Evolutionary conservation across 2,888 invertebrate species (phyloP).

Genomic region (Athalia circularis): DNA sequence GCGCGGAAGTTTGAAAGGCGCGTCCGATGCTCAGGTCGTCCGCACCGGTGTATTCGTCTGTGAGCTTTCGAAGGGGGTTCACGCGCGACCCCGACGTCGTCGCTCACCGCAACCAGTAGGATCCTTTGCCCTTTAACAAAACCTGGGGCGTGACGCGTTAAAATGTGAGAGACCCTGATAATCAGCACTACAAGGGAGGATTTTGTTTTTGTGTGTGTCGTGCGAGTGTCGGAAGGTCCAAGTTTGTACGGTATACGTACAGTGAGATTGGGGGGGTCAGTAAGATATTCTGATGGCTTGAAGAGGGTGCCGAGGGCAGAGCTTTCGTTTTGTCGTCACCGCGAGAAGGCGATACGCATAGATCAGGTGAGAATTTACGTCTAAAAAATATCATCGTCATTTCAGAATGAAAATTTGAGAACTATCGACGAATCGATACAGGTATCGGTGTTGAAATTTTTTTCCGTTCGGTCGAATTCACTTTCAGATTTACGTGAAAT

Average conservation of each 20-base stretch:
- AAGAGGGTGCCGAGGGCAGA: not conserved
- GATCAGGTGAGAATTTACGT: conserved; percentile 13
- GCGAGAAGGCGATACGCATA: not conserved
- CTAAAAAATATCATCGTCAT: not conserved
- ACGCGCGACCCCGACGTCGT: conserved; percentile 6
- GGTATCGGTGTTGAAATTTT: no score
- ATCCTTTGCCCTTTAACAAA: conserved; percentile 42
- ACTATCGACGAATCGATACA: not conserved
- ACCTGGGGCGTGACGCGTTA: conserved; percentile 36
- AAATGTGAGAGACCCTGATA: conserved; percentile 27
- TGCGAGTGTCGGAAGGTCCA: conserved; percentile 6
- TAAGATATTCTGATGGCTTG: conserved; percentile 13
- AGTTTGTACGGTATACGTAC: not conserved
- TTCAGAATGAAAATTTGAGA: not conserved
- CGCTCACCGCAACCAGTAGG: conserved; percentile 19
- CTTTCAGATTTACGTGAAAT: no score
- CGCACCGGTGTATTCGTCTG: conserved; percentile 45
- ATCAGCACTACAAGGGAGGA: not conserved
- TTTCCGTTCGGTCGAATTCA: no score
- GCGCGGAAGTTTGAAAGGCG: conserved; percentile 62
- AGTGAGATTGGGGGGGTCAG: not conserved
- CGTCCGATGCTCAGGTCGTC: conserved; percentile 52
- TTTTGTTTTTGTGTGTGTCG: conserved; percentile 31
- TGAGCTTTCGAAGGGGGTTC: conserved; percentile 37
- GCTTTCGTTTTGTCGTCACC: conserved; percentile 16